Base-by-base conservation (phyloP, 2,797 vertebrate species). In the Naso thynnoides region DNA sequence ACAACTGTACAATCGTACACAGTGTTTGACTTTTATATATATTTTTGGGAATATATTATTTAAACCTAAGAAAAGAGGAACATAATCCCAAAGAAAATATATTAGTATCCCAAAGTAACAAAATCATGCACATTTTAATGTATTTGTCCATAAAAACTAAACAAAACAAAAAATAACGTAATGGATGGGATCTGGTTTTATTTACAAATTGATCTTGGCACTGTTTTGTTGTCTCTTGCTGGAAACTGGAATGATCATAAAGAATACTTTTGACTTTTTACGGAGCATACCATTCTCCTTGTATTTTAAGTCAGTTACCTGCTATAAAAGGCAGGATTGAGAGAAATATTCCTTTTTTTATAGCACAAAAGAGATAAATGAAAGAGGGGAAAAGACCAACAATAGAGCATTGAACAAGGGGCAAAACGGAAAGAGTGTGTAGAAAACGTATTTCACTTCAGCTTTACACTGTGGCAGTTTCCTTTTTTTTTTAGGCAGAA, bases 1-100 rank as follows among this genome's bases (percentile, higher is more conserved):
- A 94, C 88, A 93, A 90, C 93, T 95, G 93, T 95, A 95, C 93
- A 95, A 89, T 91, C 88, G 83, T 91, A 94, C 93, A 95, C 93
- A 94, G 93, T 94, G 93, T 93, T 94, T 86, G 93, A 94, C 91
- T 93, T 93, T 81, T 86, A 92, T 91, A 93, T 93, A 91, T 91
- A 88, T 79, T 90, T 92, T 90, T 90, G 91, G 93, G 93, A 94
- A 92, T 92, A 94, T 94, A 94, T 93, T 93, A 93, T 88, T 92
- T 89, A 72, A 93, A 90, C 74, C 68, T 69, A 91, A 84, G 79
- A 89, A 86, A 88, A 89, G 27, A 81, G 69, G 76, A 94, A 92
- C 81, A 70, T 75, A 91, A 92, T 88, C 81, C 83, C 82, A 92
- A 92, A 89, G 84, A 85, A 93, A 94, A 93, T 91, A 92, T 93